Conservation (phyloP, 2,113 vertebrate genomes). For the Cettia cetti region DNA sequence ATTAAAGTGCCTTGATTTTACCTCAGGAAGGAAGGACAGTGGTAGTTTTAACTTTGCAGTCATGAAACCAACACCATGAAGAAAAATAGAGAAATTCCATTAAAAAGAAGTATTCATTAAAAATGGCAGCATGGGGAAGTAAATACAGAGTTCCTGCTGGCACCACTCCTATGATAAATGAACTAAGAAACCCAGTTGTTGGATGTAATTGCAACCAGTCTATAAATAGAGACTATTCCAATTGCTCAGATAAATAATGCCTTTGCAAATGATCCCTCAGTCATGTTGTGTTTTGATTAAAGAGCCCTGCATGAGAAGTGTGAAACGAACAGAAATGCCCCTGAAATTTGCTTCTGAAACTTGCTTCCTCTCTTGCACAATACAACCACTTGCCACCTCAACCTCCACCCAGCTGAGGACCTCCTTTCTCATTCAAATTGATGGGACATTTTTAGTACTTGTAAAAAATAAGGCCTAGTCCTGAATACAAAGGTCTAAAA, state of each 20-base stretch:
- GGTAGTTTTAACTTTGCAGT: neutral
- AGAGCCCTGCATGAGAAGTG: neutral
- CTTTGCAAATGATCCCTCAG: slow-evolving; percentile 13
- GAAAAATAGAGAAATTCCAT: neutral
- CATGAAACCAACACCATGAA: neutral
- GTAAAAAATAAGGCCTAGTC: neutral
- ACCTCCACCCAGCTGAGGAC: neutral
- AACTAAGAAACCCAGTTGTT: neutral
- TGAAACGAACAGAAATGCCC: neutral
- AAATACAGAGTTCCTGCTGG: slow-evolving; percentile 13
- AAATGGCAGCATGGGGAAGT: neutral
- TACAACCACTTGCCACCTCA: neutral
- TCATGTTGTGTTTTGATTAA: neutral
- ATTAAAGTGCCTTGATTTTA: neutral
- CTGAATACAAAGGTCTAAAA: neutral
- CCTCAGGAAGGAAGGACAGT: neutral
- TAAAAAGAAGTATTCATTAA: neutral
- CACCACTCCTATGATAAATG: neutral
- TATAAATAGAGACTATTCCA: slow-evolving; percentile 31
- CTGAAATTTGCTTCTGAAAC: slow-evolving; percentile 11
- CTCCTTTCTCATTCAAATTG: neutral
- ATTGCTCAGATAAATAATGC: neutral
- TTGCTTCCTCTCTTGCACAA: neutral
- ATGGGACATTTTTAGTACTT: neutral
- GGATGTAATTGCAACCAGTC: neutral